A percentile compares a stretch with the other conserved stretches of the same genome.
Conservation (phyloP, 2,113 vertebrate species). For the Oxyruncus cristatus region DNA sequence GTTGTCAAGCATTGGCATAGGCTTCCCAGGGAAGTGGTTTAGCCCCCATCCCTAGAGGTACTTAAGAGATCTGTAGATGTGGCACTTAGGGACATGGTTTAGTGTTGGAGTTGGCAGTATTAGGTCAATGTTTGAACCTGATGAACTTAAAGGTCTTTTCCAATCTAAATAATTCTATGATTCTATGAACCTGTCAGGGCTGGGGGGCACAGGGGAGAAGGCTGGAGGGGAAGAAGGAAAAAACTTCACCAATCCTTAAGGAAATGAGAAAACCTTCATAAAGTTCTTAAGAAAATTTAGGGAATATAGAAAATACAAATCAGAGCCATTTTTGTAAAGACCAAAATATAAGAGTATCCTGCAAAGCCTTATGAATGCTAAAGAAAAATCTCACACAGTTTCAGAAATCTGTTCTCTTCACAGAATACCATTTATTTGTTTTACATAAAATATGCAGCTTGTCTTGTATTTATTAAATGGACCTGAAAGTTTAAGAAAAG, state of each 20-base stretch:
- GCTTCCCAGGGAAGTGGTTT: accelerated
- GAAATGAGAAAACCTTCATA: not conserved
- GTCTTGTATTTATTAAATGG: not conserved
- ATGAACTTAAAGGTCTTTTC: not conserved
- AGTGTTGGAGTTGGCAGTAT: not conserved
- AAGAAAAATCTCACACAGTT: not conserved
- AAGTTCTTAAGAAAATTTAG: not conserved
- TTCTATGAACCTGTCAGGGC: accelerated
- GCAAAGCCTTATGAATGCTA: not conserved
- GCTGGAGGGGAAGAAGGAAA: not conserved
- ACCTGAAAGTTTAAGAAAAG: not conserved
- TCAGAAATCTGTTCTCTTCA: not conserved
- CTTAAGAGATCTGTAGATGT: not conserved
- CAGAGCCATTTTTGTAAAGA: not conserved
- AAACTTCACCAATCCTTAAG: not conserved
- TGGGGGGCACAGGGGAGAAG: accelerated
- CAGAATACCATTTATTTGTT: not conserved
- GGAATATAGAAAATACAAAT: not conserved
- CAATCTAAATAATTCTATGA: not conserved
- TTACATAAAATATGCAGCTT: not conserved
- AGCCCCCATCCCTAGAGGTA: not conserved
- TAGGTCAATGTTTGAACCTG: not conserved
- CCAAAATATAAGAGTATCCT: not conserved
- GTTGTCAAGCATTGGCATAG: not conserved
- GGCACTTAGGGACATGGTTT: not conserved